Base-by-base conservation (phyloP, 2,113 vertebrate species). In the Pomatorhinus ruficollis region DNA sequence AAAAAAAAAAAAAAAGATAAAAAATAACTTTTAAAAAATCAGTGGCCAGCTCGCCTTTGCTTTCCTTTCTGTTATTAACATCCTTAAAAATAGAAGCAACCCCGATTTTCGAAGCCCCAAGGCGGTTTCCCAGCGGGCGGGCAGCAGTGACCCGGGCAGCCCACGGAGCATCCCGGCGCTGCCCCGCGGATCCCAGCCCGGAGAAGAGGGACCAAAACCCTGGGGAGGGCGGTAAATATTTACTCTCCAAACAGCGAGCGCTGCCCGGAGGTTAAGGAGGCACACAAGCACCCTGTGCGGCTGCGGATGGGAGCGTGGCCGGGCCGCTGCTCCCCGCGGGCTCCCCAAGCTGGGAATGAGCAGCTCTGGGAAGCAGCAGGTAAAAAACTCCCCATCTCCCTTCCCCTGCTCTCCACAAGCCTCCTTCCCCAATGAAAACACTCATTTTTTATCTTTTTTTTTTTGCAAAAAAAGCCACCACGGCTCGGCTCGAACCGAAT, bases 191-290 rank as follows among this genome's bases (percentile, higher is more conserved):
- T 15, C 79, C 75, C 6, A 0, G 39, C 78, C 63, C 12, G 83
- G 57, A 45, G 18, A 50, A 17, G 21, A 11, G 39, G 18, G 8
- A 4, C 15, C 7, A 10, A 74, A 65, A 21, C 21, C 63, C 90
- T 52, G 4, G 61, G 85, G 33, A 88, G 27, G 78, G 74, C 72
- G 89, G 39, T 33, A 22, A 95, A 74, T 95, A 85, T 96, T 96
- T 76, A n/a, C 33, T 93, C 74, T 91, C 13, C 47, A 91, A 95
- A 95, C 94, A 95, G 28, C 74, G 15, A 72, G 79, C 2, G 82
- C 85, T 90, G 92, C 71, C 76, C 33, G 92, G 71, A 71, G 84
- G 61, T 89, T 87, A 87, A 53, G 69, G 31, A 59, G 95, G 33
- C 86, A 19, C 75, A 60, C 3, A 11, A 2, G 24, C 57, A 2